A percentile compares a stretch with the other conserved stretches of the same genome.
Conservation (phyloP, 2,888 invertebrate genomes). For the Amphipoea lucens region DNA sequence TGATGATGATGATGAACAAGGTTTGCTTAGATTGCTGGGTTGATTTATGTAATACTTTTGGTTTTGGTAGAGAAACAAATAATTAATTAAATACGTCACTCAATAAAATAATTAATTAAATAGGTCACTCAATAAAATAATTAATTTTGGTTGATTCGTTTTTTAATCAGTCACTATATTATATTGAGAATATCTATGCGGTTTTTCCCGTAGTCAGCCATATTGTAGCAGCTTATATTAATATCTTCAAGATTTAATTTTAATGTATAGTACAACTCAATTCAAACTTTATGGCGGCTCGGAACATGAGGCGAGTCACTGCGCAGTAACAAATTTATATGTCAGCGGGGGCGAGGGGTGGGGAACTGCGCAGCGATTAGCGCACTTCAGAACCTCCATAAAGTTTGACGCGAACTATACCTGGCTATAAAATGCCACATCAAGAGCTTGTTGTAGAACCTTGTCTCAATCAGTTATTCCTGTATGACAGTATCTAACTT, state of each 20-base stretch:
- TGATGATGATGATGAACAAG: not conserved
- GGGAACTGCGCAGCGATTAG: no score
- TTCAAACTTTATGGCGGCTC: no score
- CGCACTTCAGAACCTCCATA: no score
- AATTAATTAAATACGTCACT: no score
- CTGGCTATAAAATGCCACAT: not conserved
- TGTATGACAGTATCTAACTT: not conserved
- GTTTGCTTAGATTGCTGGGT: not conserved
- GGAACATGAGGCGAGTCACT: no score
- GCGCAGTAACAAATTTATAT: no score
- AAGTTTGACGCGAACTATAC: not conserved
- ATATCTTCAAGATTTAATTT: not conserved
- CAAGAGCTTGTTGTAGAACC: not conserved
- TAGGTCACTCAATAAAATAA: no score
- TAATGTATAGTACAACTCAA: not conserved
- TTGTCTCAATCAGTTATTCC: not conserved
- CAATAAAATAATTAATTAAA: not conserved
- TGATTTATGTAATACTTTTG: not conserved
- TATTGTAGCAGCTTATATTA: not conserved
- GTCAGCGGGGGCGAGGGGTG: no score
- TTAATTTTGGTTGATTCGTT: not conserved
- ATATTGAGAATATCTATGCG: not conserved
- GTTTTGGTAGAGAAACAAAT: not conserved
- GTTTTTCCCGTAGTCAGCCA: not conserved
- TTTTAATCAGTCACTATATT: not conserved